Evolutionary conservation across 2,797 vertebrate species (phyloP).

Genomic region (Sandelia bainsii): DNA sequence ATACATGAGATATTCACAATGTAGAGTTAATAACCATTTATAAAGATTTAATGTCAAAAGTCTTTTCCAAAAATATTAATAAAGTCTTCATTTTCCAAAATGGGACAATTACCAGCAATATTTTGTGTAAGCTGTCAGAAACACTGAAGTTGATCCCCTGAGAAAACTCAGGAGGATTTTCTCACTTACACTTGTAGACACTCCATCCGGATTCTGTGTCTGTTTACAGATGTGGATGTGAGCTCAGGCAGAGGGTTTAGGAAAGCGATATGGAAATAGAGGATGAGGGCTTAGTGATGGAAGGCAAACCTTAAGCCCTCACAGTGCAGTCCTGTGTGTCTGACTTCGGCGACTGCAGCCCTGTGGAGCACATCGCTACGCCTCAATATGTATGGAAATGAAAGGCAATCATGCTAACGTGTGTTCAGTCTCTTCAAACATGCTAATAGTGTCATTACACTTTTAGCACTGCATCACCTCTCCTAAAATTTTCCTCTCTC

Average conservation of each 20-base stretch:
- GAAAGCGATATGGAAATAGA: slow-evolving; percentile 66
- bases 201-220: slow-evolving; percentile 57
- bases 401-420: slow-evolving; percentile 78
- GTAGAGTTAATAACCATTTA: slow-evolving; percentile 31
- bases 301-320: slow-evolving; percentile 67
- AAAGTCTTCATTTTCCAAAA: slow-evolving; percentile 26
- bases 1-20: slow-evolving; percentile 8
- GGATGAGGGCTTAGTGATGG: slow-evolving; percentile 68
- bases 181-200: slow-evolving; percentile 58
- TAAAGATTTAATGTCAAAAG: slow-evolving; percentile 25
- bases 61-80: slow-evolving; percentile 25
- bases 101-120: slow-evolving; percentile 29
- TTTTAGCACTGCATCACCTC: slow-evolving; percentile 48
- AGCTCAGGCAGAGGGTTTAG: slow-evolving; percentile 61
- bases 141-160: slow-evolving; percentile 32
- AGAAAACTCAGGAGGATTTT: slow-evolving; percentile 51
- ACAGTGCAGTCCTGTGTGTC: slow-evolving; percentile 63
- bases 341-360: slow-evolving; percentile 65
- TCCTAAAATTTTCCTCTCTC: slow-evolving; percentile 31
- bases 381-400: slow-evolving; percentile 86
- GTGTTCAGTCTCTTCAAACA: slow-evolving; percentile 75
- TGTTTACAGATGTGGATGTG: slow-evolving; percentile 65
- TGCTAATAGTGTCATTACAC: slow-evolving; percentile 75
- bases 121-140: slow-evolving; percentile 19
- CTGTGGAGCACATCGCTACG: slow-evolving; percentile 49